Evolutionary conservation across 2,888 invertebrate species (phyloP).

Genomic region (Entomobrya multifasciata): DNA sequence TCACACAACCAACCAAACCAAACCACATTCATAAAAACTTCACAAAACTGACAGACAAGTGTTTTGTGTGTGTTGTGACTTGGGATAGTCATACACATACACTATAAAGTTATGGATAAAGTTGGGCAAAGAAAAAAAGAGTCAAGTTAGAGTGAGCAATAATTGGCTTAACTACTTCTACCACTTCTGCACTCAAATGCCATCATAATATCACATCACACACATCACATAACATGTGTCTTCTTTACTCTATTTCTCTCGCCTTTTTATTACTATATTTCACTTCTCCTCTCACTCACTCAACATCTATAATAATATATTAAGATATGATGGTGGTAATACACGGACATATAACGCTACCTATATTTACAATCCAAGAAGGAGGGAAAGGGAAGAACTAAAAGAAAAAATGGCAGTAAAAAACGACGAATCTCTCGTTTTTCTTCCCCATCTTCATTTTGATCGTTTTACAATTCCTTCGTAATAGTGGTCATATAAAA

Average conservation of each 20-base stretch:
- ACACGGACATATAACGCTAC: background rate
- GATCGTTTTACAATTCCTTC: conserved; percentile 51
- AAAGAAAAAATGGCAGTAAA: conserved; percentile 47
- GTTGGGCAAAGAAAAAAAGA: conserved; percentile 29
- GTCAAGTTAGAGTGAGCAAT: conserved; percentile 53
- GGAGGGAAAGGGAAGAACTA: conserved; percentile 23
- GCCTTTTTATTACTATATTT: conserved; percentile 47
- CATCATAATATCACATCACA: conserved; percentile 44
- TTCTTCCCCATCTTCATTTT: conserved; percentile 48
- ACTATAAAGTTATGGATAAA: background rate
- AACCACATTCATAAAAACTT: conserved; percentile 42
- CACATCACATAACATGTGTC: conserved; percentile 52
- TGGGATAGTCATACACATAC: background rate
- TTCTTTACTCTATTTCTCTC: conserved; percentile 7
- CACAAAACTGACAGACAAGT: conserved; percentile 13
- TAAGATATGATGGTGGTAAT: conserved; percentile 38
- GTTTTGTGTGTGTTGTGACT: conserved; percentile 18
- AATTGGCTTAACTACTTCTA: conserved; percentile 69
- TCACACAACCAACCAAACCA: conserved; percentile 8
- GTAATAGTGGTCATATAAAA: conserved; percentile 56
- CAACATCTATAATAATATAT: conserved; percentile 32
- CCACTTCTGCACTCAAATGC: conserved; percentile 44
- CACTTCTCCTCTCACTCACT: conserved; percentile 14
- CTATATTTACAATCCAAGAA: background rate
- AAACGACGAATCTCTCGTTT: conserved; percentile 42